These are phyloP conservation scores for Rhinoderma darwinii DNA, from an alignment of 2,113 vertebrate species.

Conservation along the genomic window DNA sequence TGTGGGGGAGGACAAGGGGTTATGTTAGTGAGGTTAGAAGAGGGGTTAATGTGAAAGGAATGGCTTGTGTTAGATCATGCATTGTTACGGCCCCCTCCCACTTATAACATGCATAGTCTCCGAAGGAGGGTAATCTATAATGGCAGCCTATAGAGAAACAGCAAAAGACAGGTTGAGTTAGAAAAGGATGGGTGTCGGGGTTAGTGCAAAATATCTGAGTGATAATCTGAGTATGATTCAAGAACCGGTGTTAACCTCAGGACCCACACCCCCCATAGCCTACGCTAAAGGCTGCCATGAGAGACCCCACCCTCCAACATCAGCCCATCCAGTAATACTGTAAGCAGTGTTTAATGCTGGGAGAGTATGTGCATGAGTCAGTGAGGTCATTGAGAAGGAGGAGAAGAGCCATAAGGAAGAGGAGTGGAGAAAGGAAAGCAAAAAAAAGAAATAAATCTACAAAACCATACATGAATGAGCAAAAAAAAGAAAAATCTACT, in stretches of 20 bases:
- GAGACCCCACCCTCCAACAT: conserved; percentile 50
- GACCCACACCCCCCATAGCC: background rate
- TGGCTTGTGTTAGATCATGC: conserved; percentile 37
- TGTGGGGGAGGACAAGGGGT: background rate
- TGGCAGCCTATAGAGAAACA: conserved; percentile 48
- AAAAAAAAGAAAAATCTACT: conserved; percentile 52
- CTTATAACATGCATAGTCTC: conserved; percentile 48
- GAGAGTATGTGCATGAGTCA: conserved; percentile 76
- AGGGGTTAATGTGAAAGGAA: conserved; percentile 33
- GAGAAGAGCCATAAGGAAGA: conserved; percentile 62
- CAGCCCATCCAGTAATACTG: conserved; percentile 61
- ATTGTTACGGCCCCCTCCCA: conserved; percentile 48
- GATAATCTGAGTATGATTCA: background rate
- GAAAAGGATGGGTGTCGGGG: background rate
- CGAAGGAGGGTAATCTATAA: conserved; percentile 54
- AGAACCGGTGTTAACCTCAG: background rate
- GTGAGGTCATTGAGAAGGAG: conserved; percentile 45
- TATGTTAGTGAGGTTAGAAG: conserved; percentile 53
- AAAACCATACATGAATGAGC: background rate
- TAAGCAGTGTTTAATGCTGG: conserved; percentile 70
- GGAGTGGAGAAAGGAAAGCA: conserved; percentile 4
- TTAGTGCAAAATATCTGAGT: background rate
- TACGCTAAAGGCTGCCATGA: conserved; percentile 61
- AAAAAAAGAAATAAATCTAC: background rate
- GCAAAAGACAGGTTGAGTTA: conserved; percentile 12